Evolutionary conservation across 2,113 vertebrate genomes (phyloP), one percentile per base, ranked within the genome.

Genomic region (Sphaerodactylus townsendi): DNA sequence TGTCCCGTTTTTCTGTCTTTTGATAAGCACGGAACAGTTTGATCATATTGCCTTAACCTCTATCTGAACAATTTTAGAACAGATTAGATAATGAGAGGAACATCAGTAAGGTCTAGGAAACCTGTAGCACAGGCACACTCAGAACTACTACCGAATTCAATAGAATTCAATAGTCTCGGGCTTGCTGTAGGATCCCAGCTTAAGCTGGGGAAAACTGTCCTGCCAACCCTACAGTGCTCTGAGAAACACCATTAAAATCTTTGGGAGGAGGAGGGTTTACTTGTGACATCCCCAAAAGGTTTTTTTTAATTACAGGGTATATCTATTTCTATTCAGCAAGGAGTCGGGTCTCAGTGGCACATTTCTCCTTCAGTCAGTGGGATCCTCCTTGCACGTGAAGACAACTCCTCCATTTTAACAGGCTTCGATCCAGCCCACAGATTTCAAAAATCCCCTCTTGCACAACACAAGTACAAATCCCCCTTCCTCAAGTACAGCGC

Each of bases 21-120:
- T 91, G 90, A 92, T 93, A 93, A 91, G 90, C 85, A 86, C 71
- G 84, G 85, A 90, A 90, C 85, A 87, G 71, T 84, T 92, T 88
- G 10, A 56, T 82, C 90, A 84, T 93, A 76, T 84, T 91, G 90
- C 25, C 90, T 93, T 92, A 93, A 93, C 86, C 89, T 84, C 91
- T 89, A 91, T 91, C 85, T 86, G 86, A 80, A 91, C 90, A 92
- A 90, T 93, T 93, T 93, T 89, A 74, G 88, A 59, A 92, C 72
- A 90, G 28, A 65, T 65, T 5, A 79, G 30, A 48, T 33, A 35
- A 68, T 69, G 44, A 69, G n/a, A 11, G 17, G n/a, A 62, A 73
- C 44, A 30, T 71, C 28, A 59, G 10, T 68, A 35, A 68, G 5
- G 25, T 81, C n/a, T 41, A 70, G 59, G 69, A n/a, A 39, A 11